Evolutionary conservation across 2,888 invertebrate genomes (phyloP).

Genomic region (Lepidocyrtoides sp.): DNA sequence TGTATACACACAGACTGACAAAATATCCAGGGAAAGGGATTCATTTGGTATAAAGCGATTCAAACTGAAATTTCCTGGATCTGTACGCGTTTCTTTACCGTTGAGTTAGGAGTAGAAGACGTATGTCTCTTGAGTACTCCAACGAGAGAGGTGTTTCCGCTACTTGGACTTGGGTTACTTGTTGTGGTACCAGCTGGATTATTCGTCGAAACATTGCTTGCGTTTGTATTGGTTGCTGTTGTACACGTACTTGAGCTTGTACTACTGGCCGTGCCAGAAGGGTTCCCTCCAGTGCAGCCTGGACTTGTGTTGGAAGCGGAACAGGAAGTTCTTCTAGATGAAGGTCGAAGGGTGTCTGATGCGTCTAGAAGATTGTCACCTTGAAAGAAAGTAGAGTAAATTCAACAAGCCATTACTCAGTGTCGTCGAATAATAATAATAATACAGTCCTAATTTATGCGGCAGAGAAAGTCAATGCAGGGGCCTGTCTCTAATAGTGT

Average conservation of each 20-base stretch:
- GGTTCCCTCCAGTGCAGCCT: constrained; percentile 58
- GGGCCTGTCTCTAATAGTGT: neutral
- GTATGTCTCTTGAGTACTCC: constrained; percentile 86
- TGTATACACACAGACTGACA: neutral
- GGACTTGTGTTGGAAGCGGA: constrained; percentile 70
- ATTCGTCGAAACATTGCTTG: constrained; percentile 73
- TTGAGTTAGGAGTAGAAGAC: constrained; percentile 86
- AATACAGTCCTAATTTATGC: constrained; percentile 55
- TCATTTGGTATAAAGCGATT: constrained; percentile 75
- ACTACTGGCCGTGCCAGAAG: constrained; percentile 68
- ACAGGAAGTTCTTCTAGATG: constrained; percentile 73
- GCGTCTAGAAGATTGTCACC: constrained; percentile 80
- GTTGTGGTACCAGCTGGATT: constrained; percentile 88
- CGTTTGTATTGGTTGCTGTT: constrained; percentile 75
- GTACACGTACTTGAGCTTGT: constrained; percentile 75
- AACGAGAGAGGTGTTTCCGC: constrained; percentile 85
- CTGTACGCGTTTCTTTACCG: constrained; percentile 95
- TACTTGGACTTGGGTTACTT: constrained; percentile 86
- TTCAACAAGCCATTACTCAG: constrained; percentile 46
- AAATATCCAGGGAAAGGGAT: neutral
- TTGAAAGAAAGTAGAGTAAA: constrained; percentile 42
- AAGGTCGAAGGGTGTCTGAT: constrained; percentile 75
- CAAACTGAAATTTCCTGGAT: constrained; percentile 96
- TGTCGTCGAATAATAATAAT: constrained; percentile 12
- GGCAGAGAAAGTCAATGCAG: neutral